Conservation (phyloP, 2,113 vertebrate genomes). For the Stegastes partitus region DNA sequence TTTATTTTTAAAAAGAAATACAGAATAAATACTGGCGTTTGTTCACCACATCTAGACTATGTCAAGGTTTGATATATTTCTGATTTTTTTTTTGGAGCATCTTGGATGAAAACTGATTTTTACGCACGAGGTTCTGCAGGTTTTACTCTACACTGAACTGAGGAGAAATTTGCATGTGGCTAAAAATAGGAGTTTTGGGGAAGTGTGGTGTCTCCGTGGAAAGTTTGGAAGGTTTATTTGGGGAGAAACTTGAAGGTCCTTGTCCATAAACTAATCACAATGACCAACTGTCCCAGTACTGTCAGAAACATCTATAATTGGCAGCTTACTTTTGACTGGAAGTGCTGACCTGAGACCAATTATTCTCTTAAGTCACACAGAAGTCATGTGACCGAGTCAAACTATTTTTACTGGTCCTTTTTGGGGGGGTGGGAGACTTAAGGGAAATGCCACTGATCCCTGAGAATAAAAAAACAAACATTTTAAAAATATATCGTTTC, state of each 20-base stretch:
- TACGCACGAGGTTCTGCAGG: too few species aligned
- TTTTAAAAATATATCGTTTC: neutral
- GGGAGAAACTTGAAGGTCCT: constrained; percentile 40
- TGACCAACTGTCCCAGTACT: constrained; percentile 67
- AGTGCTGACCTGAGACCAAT: constrained; percentile 56
- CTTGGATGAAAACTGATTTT: too few species aligned
- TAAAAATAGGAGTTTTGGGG: constrained; percentile 11
- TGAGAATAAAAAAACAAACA: neutral
- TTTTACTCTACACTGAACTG: too few species aligned
- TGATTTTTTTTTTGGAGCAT: too few species aligned
- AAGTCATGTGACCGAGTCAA: constrained; percentile 44
- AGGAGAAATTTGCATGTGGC: constrained; percentile 14
- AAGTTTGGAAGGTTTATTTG: constrained; percentile 31
- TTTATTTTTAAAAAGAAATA: constrained; percentile 4
- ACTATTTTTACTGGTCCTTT: constrained; percentile 54
- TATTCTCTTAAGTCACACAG: constrained; percentile 42
- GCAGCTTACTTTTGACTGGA: constrained; percentile 54
- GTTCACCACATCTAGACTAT: neutral
- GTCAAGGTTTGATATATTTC: too few species aligned
- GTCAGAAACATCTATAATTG: constrained; percentile 69
- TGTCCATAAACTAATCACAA: constrained; percentile 62
- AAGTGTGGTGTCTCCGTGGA: neutral
- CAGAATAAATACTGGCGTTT: neutral
- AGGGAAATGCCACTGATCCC: constrained; percentile 11
- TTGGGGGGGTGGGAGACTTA: constrained; percentile 18